Evolutionary conservation across 2,888 invertebrate genomes (phyloP).

Genomic region (Anaspis maculata): DNA sequence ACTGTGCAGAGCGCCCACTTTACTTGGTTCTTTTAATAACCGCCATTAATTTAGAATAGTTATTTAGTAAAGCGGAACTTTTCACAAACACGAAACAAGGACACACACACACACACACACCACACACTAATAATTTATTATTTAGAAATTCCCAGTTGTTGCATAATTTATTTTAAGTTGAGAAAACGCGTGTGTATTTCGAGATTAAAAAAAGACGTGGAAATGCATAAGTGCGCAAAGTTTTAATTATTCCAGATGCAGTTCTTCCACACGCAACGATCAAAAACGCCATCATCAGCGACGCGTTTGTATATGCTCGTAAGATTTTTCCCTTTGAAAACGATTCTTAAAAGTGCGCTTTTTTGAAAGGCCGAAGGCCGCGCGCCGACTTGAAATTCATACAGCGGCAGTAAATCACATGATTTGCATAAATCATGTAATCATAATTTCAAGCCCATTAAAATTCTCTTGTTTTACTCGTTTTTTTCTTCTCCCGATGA

Average conservation of each 20-base stretch:
- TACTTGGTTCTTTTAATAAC: constrained; percentile 15
- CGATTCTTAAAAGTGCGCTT: too few relatives aligned
- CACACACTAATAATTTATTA: background rate
- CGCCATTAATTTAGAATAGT: constrained; percentile 15
- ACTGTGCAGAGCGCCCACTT: constrained; percentile 6
- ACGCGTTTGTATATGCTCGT: background rate
- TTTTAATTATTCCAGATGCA: constrained; percentile 36
- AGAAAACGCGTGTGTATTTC: too few relatives aligned
- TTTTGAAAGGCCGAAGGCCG: too few relatives aligned
- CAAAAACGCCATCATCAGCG: constrained; percentile 14
- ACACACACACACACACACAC: constrained; percentile 9
- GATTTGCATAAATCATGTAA: too few relatives aligned
- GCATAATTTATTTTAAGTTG: background rate
- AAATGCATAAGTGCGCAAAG: constrained; percentile 23
- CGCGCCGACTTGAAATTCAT: too few relatives aligned
- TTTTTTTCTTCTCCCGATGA: too few relatives aligned
- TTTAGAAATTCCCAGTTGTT: background rate
- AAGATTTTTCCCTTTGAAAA: too few relatives aligned
- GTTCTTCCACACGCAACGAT: constrained; percentile 33
- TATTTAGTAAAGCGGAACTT: constrained; percentile 17
- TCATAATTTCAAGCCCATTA: too few relatives aligned
- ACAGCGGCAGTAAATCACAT: too few relatives aligned
- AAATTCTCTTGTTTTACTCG: too few relatives aligned
- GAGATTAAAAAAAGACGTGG: too few relatives aligned
- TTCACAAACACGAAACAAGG: constrained; percentile 13